Evolutionary conservation across 2,888 invertebrate genomes (phyloP).

Genomic region (Trachelus tabidus): DNA sequence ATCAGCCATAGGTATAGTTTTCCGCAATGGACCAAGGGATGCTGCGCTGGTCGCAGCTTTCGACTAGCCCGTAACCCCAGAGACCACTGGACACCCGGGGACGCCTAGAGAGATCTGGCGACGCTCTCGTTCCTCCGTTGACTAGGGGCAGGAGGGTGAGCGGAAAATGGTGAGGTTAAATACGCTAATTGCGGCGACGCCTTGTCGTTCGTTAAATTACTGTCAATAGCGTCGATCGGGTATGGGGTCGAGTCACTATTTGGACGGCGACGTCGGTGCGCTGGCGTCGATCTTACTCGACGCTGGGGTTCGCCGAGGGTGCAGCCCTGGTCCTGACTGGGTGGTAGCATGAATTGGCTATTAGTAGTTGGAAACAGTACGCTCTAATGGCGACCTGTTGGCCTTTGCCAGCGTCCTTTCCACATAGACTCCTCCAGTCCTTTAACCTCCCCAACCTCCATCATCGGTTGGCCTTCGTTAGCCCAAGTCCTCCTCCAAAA

Average conservation of each 20-base stretch:
- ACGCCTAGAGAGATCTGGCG: not conserved
- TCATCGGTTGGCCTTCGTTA: constrained; percentile 52
- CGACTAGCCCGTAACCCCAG: not conserved
- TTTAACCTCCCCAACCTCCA: constrained; percentile 8
- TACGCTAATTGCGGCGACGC: constrained; percentile 10
- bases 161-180: not conserved
- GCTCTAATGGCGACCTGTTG: constrained; percentile 65
- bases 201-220: constrained; percentile 1
- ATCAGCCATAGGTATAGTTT: not conserved
- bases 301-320: not conserved
- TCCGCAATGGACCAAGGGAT: not conserved
- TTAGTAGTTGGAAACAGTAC: constrained; percentile 67
- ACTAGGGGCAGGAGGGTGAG: not conserved
- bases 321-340: constrained; percentile 42
- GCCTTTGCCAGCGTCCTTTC: constrained; percentile 61
- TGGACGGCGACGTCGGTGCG: not conserved
- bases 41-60: not conserved
- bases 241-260: not conserved
- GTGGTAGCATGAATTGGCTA: constrained; percentile 67
- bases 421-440: not conserved
- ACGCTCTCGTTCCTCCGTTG: not conserved
- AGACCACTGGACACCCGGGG: not conserved
- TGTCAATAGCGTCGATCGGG: constrained; percentile 1
- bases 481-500: constrained; percentile 38
- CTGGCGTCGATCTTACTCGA: not conserved